Evolutionary conservation across 35 echinoderm and acorn worm genomes (phyloP), one percentile per base, ranked within the genome.

Genomic region (Ophioderma brevispina): DNA sequence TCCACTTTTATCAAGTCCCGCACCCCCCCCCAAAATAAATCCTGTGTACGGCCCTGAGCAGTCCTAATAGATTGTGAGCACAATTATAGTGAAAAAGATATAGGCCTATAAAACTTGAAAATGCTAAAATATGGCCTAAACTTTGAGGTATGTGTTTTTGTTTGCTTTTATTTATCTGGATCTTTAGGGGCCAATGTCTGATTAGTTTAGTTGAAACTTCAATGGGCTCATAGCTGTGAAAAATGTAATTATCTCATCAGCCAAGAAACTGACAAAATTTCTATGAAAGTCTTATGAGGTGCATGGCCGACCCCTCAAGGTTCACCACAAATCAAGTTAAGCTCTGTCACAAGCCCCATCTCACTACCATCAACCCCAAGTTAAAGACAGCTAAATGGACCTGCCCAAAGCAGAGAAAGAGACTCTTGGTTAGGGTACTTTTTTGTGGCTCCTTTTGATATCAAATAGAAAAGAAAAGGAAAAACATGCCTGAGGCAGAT

Each of bases 371-470:
- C 5, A 13, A 70, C 59, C 15, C 10, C 59, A 15, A 25, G 17
- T 30, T 70, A 70, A 25, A 4, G 17, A 70, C 10, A 70, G 28
- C 59, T 70, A 70, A 25, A 70, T 13, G 28, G 2, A 70, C 28
- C 5, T 70, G 23, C 59, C 28, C 59, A 70, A 3, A 4, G 59
- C 23, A 15, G 59, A 25, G 59, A 15, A 13, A 70, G 59, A 70
- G 59, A 70, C 28, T 70, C n/a, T 70, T 6, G 59, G 59, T 70
- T 70, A 13, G 59, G 59, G 59, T 70, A 25, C 59, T 70, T 4
- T 70, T 70, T 30, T 70, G 59, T 18, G 59, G 59, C 59, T 70
- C 59, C 23, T 70, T 70, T 70, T 70, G 59, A 70, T 70, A 70
- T 70, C 59, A 18, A 70, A 70, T 46, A 46, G 17, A 70, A 25